Evolutionary conservation across 2,888 invertebrate species (phyloP).

Genomic region (Malthinus seriepunctatus): DNA sequence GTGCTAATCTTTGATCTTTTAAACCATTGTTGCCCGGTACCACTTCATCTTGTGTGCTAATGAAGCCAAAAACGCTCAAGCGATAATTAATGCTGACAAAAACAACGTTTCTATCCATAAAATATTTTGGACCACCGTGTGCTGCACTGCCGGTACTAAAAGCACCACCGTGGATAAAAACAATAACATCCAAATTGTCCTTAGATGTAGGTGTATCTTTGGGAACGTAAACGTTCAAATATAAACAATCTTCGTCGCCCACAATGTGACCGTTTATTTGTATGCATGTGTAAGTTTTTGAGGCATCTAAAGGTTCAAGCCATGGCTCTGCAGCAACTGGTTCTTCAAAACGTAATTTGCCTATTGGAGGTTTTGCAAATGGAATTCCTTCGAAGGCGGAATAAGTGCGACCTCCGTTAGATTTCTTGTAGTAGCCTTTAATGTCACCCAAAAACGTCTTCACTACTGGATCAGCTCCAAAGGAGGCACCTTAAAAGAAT

Average conservation of each 20-base stretch:
- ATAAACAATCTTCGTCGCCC: constrained; percentile 66
- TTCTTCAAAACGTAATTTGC: not conserved
- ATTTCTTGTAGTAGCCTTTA: not conserved
- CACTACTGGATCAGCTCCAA: too few species aligned
- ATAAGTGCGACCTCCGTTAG: not conserved
- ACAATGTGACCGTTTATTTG: constrained; percentile 7
- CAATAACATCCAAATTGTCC: constrained; percentile 60
- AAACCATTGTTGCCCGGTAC: constrained; percentile 70
- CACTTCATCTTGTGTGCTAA: constrained; percentile 68
- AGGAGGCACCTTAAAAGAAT: too few species aligned
- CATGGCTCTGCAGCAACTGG: not conserved
- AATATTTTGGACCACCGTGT: constrained; percentile 53
- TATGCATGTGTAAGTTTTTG: not conserved
- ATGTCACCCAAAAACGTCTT: not conserved
- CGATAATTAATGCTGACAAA: constrained; percentile 69
- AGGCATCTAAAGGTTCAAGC: not conserved
- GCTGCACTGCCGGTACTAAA: constrained; percentile 60
- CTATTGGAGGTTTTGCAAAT: constrained; percentile 3
- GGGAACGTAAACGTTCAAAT: constrained; percentile 62
- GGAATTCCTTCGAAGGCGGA: constrained; percentile 5
- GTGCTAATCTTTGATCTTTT: constrained; percentile 69
- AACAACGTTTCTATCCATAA: constrained; percentile 65
- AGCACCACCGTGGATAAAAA: constrained; percentile 64
- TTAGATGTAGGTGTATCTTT: constrained; percentile 40
- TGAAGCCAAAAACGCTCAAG: constrained; percentile 68